Base-by-base conservation (phyloP, 2,888 invertebrate species). In the Nesidiocoris tenuis region DNA sequence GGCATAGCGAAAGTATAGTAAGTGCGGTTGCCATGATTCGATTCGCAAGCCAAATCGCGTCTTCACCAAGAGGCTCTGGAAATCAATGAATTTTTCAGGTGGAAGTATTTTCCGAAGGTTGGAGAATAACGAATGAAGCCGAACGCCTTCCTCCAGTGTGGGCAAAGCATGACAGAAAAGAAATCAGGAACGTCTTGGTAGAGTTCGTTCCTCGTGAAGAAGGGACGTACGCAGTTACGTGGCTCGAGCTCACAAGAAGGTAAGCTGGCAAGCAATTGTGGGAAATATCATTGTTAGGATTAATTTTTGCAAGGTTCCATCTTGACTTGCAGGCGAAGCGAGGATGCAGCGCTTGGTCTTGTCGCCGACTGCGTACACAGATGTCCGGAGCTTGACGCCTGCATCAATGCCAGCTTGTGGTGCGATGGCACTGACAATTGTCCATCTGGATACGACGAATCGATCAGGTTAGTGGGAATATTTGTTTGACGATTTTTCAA, bases 181-280 rank as follows among this genome's bases (percentile, higher is more conserved):
- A 80, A 61, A 79, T 80, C 9, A 86, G 91, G 77, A 90, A 90
- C 24, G 86, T 95, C 39, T 88, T 92, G 72, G 89, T 94, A 0
- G 94, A 95, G 82, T 92, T 94, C 81, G 86, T 93, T 78, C 90
- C 92, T 56, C 88, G 88, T 74, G 93, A 94, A 81, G 87, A 88
- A 70, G 92, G 90, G 21, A 87, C 89, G 7, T 94, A 93, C 83
- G 87, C 88, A 64, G 87, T 94, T 64, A 90, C 91, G 77, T 95
- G 94, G 94, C 86, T 94, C 83, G 94, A 95, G 84, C 87, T 94
- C 81, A 88, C 91, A 78, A 89, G 88, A 82, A 86, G 88, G 88
- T 88, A 82, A 81, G 86, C n/a, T 71, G 54, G 23, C 39, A 39
- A 39, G 39, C 5, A 39, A n/a, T n/a, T n/a, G n/a, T n/a, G n/a